These are phyloP conservation scores for Fringilla coelebs DNA, from an alignment of 2,797 vertebrate genomes.

Conservation along the genomic window DNA sequence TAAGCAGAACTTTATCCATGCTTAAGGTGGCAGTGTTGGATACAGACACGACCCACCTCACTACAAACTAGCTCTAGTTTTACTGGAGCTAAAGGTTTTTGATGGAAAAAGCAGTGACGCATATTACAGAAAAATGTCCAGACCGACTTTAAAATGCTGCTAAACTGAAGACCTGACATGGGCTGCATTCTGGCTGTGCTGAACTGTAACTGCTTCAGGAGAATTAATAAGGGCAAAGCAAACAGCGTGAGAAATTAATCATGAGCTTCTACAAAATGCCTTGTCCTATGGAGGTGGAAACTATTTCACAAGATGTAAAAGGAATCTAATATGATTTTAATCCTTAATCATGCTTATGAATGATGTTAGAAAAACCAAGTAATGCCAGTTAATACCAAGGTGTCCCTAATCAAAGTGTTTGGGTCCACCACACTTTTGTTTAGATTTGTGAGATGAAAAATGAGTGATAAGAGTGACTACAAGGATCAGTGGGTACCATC, in stretches of 20 bases:
- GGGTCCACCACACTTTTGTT: background rate
- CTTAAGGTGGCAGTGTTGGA: background rate
- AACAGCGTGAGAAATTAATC: background rate
- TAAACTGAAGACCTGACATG: background rate
- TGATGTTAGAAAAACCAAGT: background rate
- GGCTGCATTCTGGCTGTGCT: background rate
- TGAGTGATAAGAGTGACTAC: background rate
- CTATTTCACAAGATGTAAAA: background rate
- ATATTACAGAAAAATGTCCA: background rate
- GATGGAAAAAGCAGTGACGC: background rate
- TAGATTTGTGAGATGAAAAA: background rate
- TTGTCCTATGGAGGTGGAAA: background rate
- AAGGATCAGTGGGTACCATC: background rate
- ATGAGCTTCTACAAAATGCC: background rate
- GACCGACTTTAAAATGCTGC: background rate
- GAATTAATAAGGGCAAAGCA: conserved; percentile 30
- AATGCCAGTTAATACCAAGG: background rate
- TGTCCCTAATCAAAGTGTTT: background rate
- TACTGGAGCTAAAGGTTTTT: background rate
- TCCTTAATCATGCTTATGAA: background rate
- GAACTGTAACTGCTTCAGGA: background rate
- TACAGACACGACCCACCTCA: background rate
- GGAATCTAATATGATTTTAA: background rate
- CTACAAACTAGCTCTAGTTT: background rate
- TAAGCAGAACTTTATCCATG: background rate